Percentiles rank a stretch among this genome's conserved stretches.
phyloP scores from a whole-genome alignment of 2,888 invertebrate genomes.

The Gibbula magus region DNA sequence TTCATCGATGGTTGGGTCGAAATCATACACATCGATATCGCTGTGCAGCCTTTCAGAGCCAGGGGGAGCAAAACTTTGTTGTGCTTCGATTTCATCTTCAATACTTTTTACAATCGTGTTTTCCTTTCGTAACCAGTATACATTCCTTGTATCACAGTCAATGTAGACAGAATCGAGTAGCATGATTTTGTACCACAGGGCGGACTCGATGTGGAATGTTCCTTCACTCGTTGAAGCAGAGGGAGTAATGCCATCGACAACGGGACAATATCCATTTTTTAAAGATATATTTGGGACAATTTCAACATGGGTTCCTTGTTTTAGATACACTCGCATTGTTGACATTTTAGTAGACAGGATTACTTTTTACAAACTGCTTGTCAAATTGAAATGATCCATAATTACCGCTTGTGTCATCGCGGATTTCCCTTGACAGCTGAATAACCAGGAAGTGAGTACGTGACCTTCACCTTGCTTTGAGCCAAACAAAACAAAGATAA shows the following conservation, averaged over 20 bases:
- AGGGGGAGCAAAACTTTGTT: background rate
- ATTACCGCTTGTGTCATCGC: background rate
- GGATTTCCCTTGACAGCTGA: background rate
- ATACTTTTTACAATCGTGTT: background rate
- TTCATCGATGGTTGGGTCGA: conserved; percentile 63
- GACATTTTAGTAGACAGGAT: too few relatives aligned
- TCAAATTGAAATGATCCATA: too few relatives aligned
- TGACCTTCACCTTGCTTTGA: background rate
- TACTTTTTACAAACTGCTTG: too few relatives aligned
- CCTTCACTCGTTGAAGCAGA: background rate
- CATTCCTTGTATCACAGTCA: conserved; percentile 58
- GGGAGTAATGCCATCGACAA: conserved; percentile 34
- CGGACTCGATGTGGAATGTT: conserved; percentile 56
- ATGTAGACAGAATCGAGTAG: conserved; percentile 64
- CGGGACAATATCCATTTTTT: conserved; percentile 50
- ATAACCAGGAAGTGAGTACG: background rate
- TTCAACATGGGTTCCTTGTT: conserved; percentile 36
- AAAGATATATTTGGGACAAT: conserved; percentile 47
- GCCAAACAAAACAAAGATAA: background rate
- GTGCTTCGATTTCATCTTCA: background rate
- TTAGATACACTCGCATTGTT: conserved; percentile 55
- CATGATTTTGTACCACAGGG: conserved; percentile 68
- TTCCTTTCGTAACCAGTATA: conserved; percentile 48
- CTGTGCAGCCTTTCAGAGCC: background rate
- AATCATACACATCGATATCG: conserved; percentile 54